Conservation (phyloP, 2,113 vertebrate species). For the Microcebus griseorufus region DNA sequence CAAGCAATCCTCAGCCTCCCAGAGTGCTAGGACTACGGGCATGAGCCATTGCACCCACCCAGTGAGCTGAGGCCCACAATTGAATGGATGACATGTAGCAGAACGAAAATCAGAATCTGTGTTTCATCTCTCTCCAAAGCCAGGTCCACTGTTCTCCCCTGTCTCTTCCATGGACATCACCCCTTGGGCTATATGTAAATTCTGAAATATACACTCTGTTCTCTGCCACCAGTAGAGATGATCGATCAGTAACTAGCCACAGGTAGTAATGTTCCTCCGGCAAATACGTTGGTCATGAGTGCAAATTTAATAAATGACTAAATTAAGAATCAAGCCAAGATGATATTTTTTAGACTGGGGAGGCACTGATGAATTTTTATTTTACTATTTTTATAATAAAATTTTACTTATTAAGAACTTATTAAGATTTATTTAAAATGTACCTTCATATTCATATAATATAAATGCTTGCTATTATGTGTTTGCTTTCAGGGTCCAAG, state of each 20-base stretch:
- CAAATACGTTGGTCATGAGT: not conserved
- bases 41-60: too few relatives aligned
- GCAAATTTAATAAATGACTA: not conserved
- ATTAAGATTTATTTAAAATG: not conserved
- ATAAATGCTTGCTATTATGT: not conserved
- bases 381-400: not conserved
- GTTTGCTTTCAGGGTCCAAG: not conserved
- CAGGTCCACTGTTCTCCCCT: too few relatives aligned
- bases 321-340: not conserved
- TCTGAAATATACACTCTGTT: not conserved
- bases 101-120: not conserved
- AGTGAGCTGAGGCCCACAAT: not conserved
- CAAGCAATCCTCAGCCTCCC: too few relatives aligned
- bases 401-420: not conserved
- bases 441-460: not conserved
- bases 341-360: not conserved
- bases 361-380: not conserved
- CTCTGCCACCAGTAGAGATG: not conserved
- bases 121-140: not conserved
- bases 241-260: not conserved
- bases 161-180: accelerated
- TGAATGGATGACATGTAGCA: not conserved
- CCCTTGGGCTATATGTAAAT: not conserved
- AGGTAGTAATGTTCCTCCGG: not conserved
- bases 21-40: too few relatives aligned